Conservation (phyloP, 2,797 vertebrate species). For the Halcyon badia region DNA sequence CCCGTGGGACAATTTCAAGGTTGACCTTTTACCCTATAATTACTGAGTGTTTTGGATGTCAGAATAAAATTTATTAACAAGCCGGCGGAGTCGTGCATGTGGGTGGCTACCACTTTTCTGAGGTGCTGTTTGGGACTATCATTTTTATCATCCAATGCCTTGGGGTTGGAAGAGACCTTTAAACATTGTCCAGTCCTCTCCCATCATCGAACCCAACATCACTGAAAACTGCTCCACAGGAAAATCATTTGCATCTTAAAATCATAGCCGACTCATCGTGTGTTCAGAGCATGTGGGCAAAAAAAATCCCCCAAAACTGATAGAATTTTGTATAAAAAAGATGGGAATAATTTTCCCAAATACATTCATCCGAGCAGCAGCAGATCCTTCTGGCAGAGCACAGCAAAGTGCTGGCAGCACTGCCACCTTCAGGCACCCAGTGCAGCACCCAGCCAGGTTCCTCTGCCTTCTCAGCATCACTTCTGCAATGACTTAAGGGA, state of each 20-base stretch:
- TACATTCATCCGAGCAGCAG: background rate
- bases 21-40: background rate
- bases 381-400: background rate
- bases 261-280: background rate
- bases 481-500: background rate
- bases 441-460: background rate
- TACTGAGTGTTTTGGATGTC: background rate
- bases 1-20: background rate
- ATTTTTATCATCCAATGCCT: background rate
- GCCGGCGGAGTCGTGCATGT: background rate
- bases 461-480: rapidly evolving
- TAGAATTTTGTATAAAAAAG: background rate
- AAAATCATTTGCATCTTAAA: background rate
- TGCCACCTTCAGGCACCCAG: background rate
- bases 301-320: rapidly evolving
- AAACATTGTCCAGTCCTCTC: background rate
- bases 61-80: background rate
- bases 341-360: background rate
- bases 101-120: background rate
- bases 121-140: background rate
- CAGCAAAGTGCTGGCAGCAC: background rate
- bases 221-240: background rate
- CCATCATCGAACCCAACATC: background rate
- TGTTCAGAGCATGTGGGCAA: background rate
- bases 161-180: background rate